A percentile compares a stretch with the other conserved stretches of the same genome.
Evolutionary conservation across 2,113 vertebrate genomes (phyloP).

Genomic region (Desmodus rotundus): DNA sequence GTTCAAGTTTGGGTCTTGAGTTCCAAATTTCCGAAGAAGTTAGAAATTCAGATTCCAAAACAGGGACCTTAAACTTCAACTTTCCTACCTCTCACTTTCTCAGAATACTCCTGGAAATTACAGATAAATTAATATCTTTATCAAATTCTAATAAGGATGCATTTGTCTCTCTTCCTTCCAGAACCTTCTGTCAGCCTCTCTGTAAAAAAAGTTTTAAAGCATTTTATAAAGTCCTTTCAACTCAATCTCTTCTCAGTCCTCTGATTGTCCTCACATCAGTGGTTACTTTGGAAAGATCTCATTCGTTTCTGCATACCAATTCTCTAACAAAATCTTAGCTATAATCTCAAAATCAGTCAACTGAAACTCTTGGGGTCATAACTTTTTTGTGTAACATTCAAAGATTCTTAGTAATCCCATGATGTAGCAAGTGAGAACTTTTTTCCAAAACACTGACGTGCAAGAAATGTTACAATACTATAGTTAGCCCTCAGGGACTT

Average conservation of each 20-base stretch:
- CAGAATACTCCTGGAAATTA: not conserved
- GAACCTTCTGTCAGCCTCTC: not conserved
- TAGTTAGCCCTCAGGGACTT: not conserved
- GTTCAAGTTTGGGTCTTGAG: not conserved
- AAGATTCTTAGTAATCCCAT: not conserved
- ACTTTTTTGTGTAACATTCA: not conserved
- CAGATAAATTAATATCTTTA: not conserved
- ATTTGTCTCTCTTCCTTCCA: not conserved
- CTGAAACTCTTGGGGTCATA: not conserved
- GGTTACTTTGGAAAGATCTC: not conserved
- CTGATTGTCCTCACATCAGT: not conserved
- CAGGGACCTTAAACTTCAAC: not conserved
- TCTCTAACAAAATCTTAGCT: not conserved
- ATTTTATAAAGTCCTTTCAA: conserved; percentile 24
- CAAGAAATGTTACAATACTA: not conserved
- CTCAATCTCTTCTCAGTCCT: not conserved
- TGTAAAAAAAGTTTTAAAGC: conserved; percentile 4
- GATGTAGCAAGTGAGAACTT: not conserved
- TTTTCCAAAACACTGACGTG: not conserved
- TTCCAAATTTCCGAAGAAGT: not conserved
- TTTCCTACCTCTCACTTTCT: not conserved
- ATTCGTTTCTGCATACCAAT: not conserved
- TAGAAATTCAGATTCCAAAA: conserved; percentile 18
- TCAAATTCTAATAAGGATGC: not conserved
- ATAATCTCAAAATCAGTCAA: not conserved